Base-by-base conservation (phyloP, 2,888 invertebrate species). In the Thymelicus acteon region DNA sequence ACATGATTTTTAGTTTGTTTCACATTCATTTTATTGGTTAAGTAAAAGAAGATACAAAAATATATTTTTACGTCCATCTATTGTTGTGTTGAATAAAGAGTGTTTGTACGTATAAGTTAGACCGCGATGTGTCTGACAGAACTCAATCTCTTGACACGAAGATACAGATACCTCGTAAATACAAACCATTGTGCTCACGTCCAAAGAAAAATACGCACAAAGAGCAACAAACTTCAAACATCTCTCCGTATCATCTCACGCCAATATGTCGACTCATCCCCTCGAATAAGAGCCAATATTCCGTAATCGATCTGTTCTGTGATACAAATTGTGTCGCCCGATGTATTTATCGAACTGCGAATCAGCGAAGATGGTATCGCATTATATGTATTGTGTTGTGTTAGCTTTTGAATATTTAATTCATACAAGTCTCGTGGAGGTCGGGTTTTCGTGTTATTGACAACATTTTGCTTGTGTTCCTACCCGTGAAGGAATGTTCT, bases 141-240 rank as follows among this genome's bases (percentile, higher is more conserved):
- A 24, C 57, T 15, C 60, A 44, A 72, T 54, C 40, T 60, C 63
- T 65, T 47, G 68, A 73, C 72, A 70, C 66, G 60, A 57, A 71
- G 69, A 70, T 61, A 60, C 54, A 69, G 63, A 72, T 61, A 64
- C 60, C 71, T 68, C 70, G 68, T 69, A 73, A 71, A 71, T 71
- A 60, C 72, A 63, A 65, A 61, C 69, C 67, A 72, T 72, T 73
- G 73, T 72, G 67, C 62, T 65, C 71, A 67, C 67, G 67, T 71
- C 67, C 60, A 61, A 72, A 75, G 68, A 70, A 71, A 63, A 73
- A 73, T 73, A 75, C 75, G 72, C 60, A 71, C 71, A 71, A 71
- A 39, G 71, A 65, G 71, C 71, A 71, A 71, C 71, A 71, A 71
- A 71, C 65, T 65, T 24, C 48, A 48, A 37, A 47, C 58, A 58